Evolutionary conservation across 2,797 vertebrate species (phyloP).

Genomic region (Natrix natrix): DNA sequence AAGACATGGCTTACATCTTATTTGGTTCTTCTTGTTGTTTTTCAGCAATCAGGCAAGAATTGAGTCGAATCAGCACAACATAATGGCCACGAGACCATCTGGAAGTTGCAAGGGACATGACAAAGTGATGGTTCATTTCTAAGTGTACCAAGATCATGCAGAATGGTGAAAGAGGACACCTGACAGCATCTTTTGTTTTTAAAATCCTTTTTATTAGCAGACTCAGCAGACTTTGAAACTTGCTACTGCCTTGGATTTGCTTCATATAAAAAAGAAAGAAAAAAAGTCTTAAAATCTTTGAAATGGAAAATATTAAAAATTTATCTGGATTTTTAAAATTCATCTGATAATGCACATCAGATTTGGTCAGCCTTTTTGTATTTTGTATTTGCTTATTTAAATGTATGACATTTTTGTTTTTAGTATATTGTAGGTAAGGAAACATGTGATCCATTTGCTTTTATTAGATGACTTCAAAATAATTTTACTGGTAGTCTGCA

Average conservation of each 20-base stretch:
- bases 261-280: constrained; percentile 69
- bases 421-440: constrained; percentile 75
- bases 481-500: constrained; percentile 74
- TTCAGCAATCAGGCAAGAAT: constrained; percentile 93
- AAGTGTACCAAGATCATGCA: constrained; percentile 70
- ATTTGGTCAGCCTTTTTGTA: constrained; percentile 86
- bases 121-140: constrained; percentile 70
- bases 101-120: constrained; percentile 65
- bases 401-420: constrained; percentile 80
- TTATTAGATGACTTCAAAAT: constrained; percentile 76
- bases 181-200: constrained; percentile 80
- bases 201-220: constrained; percentile 85
- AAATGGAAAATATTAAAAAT: constrained; percentile 71
- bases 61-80: constrained; percentile 92
- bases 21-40: not conserved
- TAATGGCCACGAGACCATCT: constrained; percentile 73
- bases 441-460: constrained; percentile 77
- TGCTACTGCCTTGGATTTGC: constrained; percentile 83
- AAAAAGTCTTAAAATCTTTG: constrained; percentile 69
- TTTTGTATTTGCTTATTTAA: constrained; percentile 88
- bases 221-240: constrained; percentile 88
- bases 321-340: constrained; percentile 89
- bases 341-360: constrained; percentile 85
- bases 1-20: not conserved
- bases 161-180: constrained; percentile 83